Evolutionary conservation across 2,888 invertebrate genomes (phyloP).

Genomic region (Coremacera marginata): DNA sequence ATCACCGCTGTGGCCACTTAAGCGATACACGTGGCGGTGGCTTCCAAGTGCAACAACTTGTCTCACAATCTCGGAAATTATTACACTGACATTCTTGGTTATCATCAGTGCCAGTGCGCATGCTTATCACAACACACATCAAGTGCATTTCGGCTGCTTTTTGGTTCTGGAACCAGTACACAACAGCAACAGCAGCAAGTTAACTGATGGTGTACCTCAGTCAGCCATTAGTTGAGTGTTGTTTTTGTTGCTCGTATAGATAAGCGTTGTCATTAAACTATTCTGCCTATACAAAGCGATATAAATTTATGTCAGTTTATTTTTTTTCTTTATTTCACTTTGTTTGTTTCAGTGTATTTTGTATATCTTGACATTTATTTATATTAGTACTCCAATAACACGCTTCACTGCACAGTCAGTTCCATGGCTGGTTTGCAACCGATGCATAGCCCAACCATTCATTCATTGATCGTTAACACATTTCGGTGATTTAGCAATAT

Average conservation of each 20-base stretch:
- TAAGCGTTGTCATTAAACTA: slow-evolving; percentile 6
- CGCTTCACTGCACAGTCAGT: slow-evolving; percentile 28
- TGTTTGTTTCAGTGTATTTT: slow-evolving; percentile 27
- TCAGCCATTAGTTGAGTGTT: too few species aligned
- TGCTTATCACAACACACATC: slow-evolving; percentile 4
- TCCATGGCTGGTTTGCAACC: slow-evolving; percentile 4
- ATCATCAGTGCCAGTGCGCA: background rate
- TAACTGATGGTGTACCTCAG: too few species aligned
- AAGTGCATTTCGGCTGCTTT: slow-evolving; percentile 9
- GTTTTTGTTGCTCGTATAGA: background rate
- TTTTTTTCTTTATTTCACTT: slow-evolving; percentile 40
- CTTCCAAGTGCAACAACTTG: slow-evolving; percentile 1
- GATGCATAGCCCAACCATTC: background rate
- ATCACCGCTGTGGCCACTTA: background rate
- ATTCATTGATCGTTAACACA: slow-evolving; percentile 26
- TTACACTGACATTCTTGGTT: slow-evolving; percentile 4
- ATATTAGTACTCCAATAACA: slow-evolving; percentile 37
- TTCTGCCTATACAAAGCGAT: slow-evolving; percentile 10
- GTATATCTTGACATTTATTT: background rate
- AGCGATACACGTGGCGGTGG: background rate
- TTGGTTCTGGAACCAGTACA: too few species aligned
- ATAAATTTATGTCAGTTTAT: slow-evolving; percentile 9
- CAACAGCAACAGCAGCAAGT: too few species aligned
- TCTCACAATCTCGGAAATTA: slow-evolving; percentile 23
- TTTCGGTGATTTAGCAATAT: slow-evolving; percentile 32